Base-by-base conservation (phyloP, 2,113 vertebrate genomes). In the Rhodinocichla rosea region DNA sequence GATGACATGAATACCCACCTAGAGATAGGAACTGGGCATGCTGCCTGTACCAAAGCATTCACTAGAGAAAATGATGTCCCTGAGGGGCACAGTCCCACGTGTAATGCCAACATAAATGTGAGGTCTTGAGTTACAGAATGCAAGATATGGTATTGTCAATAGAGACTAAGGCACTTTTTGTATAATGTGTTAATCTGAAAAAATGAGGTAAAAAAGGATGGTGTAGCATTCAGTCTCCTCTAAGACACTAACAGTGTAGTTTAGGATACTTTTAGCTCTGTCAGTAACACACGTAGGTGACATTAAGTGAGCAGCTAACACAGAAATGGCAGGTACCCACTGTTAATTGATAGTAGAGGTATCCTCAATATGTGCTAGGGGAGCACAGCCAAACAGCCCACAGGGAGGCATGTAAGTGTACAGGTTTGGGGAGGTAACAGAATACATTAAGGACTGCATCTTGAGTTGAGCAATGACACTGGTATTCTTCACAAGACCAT, bases 51-150 rank as follows among this genome's bases (percentile, higher is more conserved):
- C 32, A 39, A 63, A 60, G 83, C 67, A 49, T 49, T 65, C 50
- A 57, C 57, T 77, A 23, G 40, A 73, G 53, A 60, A 79, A 94
- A 90, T 40, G 8, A 6, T 60, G 75, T 76, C 40, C 75, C 75
- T 67, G 62, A 52, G 89, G 59, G 42, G 33, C 0, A 0, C 12
- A 76, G 57, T 35, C 37, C 22, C 2, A 0, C 0, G 1, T 42
- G 71, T 60, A 85, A 90, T 17, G 47, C n/a, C 76, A n/a, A 44
- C 19, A 24, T 59, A 64, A 76, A 65, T 32, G n/a, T 52, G 67
- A 88, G n/a, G 33, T 55, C 37, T n/a, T 82, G 74, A 35, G 64
- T 90, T 55, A 75, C 53, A 90, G 86, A 85, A 90, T 64, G 76
- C 53, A 94, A 63, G 75, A 88, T 69, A 60, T n/a, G 57, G 35